Conservation (phyloP, 1,140 invertebrate genomes). For the Lamellibrachia luymesi region DNA sequence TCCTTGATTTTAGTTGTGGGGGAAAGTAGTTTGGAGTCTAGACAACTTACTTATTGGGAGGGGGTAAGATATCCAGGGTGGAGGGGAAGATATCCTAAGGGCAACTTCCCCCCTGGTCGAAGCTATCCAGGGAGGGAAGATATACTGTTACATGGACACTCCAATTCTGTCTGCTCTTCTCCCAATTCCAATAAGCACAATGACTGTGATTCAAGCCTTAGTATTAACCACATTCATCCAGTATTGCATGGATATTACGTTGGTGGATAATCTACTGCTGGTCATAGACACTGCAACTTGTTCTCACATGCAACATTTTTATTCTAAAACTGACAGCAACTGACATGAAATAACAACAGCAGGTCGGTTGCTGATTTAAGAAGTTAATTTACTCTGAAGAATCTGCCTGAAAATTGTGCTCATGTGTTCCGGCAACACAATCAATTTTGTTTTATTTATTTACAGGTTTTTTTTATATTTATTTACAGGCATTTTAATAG, state of each 20-base stretch:
- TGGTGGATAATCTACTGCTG: not conserved
- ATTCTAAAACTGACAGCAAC: not conserved
- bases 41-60: too few relatives aligned
- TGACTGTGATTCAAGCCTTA: not conserved
- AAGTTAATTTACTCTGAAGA: not conserved
- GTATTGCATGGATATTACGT: not conserved
- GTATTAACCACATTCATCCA: not conserved
- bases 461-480: not conserved
- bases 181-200: not conserved
- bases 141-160: too few relatives aligned
- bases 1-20: too few relatives aligned
- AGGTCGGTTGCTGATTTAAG: not conserved
- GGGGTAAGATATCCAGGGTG: too few relatives aligned
- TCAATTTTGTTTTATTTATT: not conserved
- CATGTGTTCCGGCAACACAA: not conserved
- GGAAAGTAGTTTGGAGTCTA: too few relatives aligned
- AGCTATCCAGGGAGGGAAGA: too few relatives aligned
- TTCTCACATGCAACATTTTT: not conserved
- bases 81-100: too few relatives aligned
- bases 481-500: not conserved
- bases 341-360: not conserved
- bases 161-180: not conserved
- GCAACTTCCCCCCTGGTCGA: too few relatives aligned
- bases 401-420: not conserved
- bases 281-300: not conserved